Base-by-base conservation (phyloP, 2,888 invertebrate genomes). In the Phalera bucephala region DNA sequence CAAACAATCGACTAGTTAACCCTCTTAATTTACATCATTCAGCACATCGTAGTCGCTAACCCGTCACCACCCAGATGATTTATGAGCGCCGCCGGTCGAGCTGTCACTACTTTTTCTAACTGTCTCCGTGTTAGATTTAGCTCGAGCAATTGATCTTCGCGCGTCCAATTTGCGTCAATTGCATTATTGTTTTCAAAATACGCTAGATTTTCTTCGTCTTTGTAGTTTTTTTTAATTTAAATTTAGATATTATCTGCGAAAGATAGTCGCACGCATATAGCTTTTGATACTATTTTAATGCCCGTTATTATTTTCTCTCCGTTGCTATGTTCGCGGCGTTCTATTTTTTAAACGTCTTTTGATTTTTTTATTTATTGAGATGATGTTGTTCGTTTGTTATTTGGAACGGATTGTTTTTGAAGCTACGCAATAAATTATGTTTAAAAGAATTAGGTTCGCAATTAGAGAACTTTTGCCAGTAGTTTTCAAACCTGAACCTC, bases 91-190 rank as follows among this genome's bases (percentile, higher is more conserved):
- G 52, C 55, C 49, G 44, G 46, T 41, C 27, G 26, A 50, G 15
- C 46, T 56, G 60, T 45, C 57, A 38, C 26, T 46, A 52, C 21
- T 56, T 47, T 59, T 52, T 49, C 45, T 27, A 48, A 34, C 14
- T 27, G 34, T 44, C 42, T 42, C 31, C 22, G 23, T 12, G 28
- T 43, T 40, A 50, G 33, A 52, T 45, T 49, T 46, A 47, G 38
- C 40, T 47, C 9, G 20, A 26, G 31, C 50, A 48, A 57, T 62
- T 40, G 32, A 52, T 65, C 58, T 52, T 53, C 38, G 14, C 9
- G 33, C 31, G 36, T 50, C 36, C 29, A 43, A 52, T 52, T 52
- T 52, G 52, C 42, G 51, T 44, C 38, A 52, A 9, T 35, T 38
- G 43, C 33, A 36, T 31, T 35, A 45, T 42, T 57, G 51, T 47